Conservation (phyloP, 2,797 vertebrate genomes). For the Sphenodon punctatus region DNA sequence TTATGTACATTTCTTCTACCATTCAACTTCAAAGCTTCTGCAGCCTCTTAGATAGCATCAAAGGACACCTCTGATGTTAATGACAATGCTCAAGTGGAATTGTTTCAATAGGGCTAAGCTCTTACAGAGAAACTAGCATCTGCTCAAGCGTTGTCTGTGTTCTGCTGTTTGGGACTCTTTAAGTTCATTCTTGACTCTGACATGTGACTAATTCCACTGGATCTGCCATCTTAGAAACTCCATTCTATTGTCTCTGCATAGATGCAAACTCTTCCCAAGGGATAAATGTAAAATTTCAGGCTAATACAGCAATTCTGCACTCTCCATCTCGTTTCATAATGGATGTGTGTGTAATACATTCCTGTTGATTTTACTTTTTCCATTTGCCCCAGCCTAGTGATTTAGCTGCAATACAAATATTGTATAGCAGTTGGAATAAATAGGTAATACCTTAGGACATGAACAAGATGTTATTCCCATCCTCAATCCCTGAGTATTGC, state of each 20-base stretch:
- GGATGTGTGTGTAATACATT: background rate
- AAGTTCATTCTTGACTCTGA: background rate
- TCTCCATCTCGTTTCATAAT: background rate
- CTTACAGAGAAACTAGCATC: background rate
- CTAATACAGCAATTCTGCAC: background rate
- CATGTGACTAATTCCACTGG: background rate
- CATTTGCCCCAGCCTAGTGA: background rate
- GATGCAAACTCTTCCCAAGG: background rate
- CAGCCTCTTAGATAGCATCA: constrained; percentile 5
- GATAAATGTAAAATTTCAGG: background rate
- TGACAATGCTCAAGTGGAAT: background rate
- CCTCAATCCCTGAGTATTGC: background rate
- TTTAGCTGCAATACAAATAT: background rate
- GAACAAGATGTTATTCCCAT: background rate
- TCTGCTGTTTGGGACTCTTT: background rate
- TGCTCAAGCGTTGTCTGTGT: background rate
- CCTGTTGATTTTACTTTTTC: background rate
- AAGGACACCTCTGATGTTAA: constrained; percentile 34
- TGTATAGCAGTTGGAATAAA: background rate
- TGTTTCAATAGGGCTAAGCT: background rate
- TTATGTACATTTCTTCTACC: background rate
- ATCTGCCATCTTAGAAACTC: background rate
- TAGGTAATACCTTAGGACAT: background rate
- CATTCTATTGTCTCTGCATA: background rate
- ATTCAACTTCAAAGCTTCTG: background rate